phyloP scores from a whole-genome alignment of 2,797 vertebrate species.

The Coccyzus lansbergi region DNA sequence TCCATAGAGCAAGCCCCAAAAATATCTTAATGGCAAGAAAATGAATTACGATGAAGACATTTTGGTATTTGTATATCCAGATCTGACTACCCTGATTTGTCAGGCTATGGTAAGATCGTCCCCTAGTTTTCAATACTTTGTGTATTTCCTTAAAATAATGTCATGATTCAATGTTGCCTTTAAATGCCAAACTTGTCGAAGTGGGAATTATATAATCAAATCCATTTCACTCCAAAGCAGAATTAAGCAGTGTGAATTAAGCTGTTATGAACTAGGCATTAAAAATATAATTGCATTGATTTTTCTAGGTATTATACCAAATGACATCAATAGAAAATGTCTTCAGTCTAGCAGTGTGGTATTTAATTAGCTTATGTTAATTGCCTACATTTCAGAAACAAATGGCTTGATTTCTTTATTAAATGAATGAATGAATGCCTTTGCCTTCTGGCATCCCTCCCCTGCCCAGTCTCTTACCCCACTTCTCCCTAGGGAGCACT shows the following conservation, averaged over 20 bases:
- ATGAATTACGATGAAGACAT: neutral
- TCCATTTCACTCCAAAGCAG: neutral
- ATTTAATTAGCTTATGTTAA: slow-evolving; percentile 17
- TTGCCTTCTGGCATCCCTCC: neutral
- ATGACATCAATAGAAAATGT: neutral
- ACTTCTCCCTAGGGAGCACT: accelerated
- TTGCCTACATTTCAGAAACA: neutral
- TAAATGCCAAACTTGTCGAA: neutral
- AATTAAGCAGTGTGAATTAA: slow-evolving; percentile 1
- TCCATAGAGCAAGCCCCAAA: neutral
- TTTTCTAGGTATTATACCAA: neutral
- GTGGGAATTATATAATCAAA: neutral
- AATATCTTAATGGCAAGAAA: neutral
- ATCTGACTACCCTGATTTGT: neutral
- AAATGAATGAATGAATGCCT: neutral
- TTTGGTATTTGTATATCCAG: neutral
- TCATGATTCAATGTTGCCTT: neutral
- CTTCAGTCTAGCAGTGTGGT: neutral
- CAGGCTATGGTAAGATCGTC: neutral
- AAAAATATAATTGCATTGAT: slow-evolving; percentile 9
- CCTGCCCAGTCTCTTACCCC: neutral
- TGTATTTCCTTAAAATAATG: neutral
- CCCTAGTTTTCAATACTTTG: neutral
- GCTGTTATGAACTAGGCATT: neutral
- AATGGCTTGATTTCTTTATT: slow-evolving; percentile 4